Base-by-base conservation (phyloP, 2,888 invertebrate genomes). In the Tolmerus cingulatus region DNA sequence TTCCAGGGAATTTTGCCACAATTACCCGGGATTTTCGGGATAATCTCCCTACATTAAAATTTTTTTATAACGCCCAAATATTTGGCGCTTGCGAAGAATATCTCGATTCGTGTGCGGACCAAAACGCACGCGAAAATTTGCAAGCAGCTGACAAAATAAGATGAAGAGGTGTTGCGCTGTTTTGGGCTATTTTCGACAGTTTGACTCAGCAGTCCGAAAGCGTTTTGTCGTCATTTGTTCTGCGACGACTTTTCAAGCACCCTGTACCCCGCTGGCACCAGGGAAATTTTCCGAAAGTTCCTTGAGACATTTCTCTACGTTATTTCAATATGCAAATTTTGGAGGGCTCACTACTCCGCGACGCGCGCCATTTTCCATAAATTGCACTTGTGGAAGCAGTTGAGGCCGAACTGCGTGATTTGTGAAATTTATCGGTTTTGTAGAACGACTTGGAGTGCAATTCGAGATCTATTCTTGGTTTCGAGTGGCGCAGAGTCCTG, bases 161-260 rank as follows among this genome's bases (percentile, higher is more conserved):
- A 66, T 66, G 66, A 66, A 27, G 27, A 66, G 66, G 23, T 66
- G 66, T 14, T 57, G 57, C 57, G 57, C 57, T 23, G 51, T 55
- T 27, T 19, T 55, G 30, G 9, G 51, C 81, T 81, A 81, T 81
- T 81, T 81, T 81, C n/a, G 8, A 81, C 16, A 30, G 23, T 14
- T 55, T 81, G 81, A 81, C 46, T 81, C 81, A 81, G 81, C 66
- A n/a, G 27, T 81, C 81, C 81, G 9, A 81, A 81, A 81, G 34
- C 30, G 55, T 46, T 81, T 30, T 81, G 81, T 81, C 81, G 81
- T 81, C 81, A 81, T 81, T 43, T 66, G 0, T 66, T 66, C 27
- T 23, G 27, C 19, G 19, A 23, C 23, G 12, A 66, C 66, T 23
- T 66, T 46, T 66, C 12, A 23, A 66, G 2, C 66, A 66, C 66